Conservation (phyloP, 2,113 vertebrate species). For the Halichoeres trimaculatus region DNA sequence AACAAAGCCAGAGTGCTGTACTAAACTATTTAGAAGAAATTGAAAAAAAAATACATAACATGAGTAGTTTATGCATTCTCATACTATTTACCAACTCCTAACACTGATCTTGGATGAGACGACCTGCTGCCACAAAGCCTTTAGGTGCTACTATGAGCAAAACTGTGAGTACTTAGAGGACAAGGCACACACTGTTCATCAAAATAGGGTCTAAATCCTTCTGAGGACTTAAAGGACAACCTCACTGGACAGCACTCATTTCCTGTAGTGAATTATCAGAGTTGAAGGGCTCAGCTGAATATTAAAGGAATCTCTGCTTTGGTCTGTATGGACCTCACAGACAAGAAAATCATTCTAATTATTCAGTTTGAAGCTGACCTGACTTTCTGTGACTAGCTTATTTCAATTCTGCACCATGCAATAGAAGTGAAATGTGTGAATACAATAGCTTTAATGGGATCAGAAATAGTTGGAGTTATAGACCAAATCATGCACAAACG, state of each 20-base stretch:
- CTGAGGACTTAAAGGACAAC: background rate
- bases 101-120: background rate
- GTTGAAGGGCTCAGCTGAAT: slow-evolving; percentile 49
- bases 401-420: background rate
- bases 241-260: background rate
- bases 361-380: slow-evolving; percentile 41
- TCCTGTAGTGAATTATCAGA: slow-evolving; percentile 50
- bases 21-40: too few relatives aligned
- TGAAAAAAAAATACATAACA: background rate
- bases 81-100: background rate
- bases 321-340: slow-evolving; percentile 31
- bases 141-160: background rate
- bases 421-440: too few relatives aligned
- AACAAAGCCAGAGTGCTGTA: background rate
- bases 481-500: too few relatives aligned
- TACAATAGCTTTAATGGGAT: too few relatives aligned
- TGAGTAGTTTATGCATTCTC: background rate
- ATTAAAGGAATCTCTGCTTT: slow-evolving; percentile 48
- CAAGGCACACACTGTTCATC: slow-evolving; percentile 3
- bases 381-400: slow-evolving; percentile 32
- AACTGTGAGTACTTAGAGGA: slow-evolving; percentile 10
- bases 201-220: slow-evolving; percentile 9
- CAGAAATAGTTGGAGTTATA: too few relatives aligned
- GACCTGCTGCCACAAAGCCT: slow-evolving; percentile 19
- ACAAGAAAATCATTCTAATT: slow-evolving; percentile 11